phyloP scores from a whole-genome alignment of 1,140 invertebrate genomes.

The Polypedilum vanderplanki region DNA sequence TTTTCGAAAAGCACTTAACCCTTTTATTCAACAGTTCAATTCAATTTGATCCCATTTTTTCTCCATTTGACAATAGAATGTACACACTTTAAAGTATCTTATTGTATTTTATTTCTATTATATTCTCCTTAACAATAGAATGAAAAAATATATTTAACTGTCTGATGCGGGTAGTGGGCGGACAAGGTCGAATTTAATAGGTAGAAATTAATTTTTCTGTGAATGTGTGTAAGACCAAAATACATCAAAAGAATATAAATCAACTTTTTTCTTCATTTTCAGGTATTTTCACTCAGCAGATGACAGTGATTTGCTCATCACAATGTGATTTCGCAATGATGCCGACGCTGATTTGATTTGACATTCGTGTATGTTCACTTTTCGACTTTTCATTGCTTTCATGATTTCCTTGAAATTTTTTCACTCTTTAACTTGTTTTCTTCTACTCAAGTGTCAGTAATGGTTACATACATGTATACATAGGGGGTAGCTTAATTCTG shows the following conservation, averaged over 20 bases:
- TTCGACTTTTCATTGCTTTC: neutral
- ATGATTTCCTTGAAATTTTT: neutral
- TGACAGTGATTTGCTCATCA: neutral
- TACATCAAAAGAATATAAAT: neutral
- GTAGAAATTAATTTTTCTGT: neutral
- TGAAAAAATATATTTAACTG: too few relatives aligned
- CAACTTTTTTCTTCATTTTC: neutral
- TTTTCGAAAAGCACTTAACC: too few relatives aligned
- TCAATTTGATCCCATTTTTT: too few relatives aligned
- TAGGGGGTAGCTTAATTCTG: too few relatives aligned
- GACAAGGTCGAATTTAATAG: neutral
- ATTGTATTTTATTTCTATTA: too few relatives aligned
- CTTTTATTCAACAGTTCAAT: too few relatives aligned
- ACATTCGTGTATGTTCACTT: neutral
- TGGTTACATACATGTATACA: too few relatives aligned
- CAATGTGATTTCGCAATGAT: neutral
- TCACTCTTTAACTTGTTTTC: neutral
- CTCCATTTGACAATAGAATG: too few relatives aligned
- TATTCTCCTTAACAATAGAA: too few relatives aligned
- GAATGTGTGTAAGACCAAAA: neutral
- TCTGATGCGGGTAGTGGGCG: neutral
- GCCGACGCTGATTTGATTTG: conserved; percentile 3
- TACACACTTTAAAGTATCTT: too few relatives aligned
- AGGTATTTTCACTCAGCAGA: neutral
- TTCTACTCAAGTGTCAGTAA: neutral